Base-by-base conservation (phyloP, 1,140 invertebrate species). In the Tetragnatha versicolor region DNA sequence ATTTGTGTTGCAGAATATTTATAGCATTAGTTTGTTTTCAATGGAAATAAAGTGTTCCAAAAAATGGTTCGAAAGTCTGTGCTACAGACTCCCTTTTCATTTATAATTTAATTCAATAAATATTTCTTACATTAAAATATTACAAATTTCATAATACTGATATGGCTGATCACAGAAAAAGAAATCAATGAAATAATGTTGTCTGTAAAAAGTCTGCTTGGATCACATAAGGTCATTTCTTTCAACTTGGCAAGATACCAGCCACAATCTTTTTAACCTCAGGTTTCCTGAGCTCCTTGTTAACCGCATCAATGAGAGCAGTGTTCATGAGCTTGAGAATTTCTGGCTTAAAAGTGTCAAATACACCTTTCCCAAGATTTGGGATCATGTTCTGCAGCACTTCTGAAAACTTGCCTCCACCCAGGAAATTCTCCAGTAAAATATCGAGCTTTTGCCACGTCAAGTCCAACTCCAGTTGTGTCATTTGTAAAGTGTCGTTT, bases 231-330 rank as follows among this genome's bases (percentile, higher is more conserved):
- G n/a, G n/a, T n/a, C n/a, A n/a, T n/a, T n/a, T n/a, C n/a, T n/a
- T n/a, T n/a, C n/a, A n/a, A 25, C 29, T 29, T 20, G 66, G 69
- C 14, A 80, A 37, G 27, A 80, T 73, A 14, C 72, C 72, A 22
- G 61, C 60, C 51, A 80, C 69, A 31, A 80, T 80, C 2, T 76
- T 47, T 69, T 75, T 60, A 20, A 80, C 79, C 51, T 80, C 65
- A 14, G 79, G 79, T 20, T 76, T 80, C 45, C 17, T 20, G 29
- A 80, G 29, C 29, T 80, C 49, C 9, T 80, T 76, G 45, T 80
- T 80, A 7, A 80, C 58, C 49, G 35, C 63, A 31, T 80, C 47
- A 5, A 60, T 77, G 14, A 80, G 33, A 35, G 72, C 60, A 14
- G 20, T 76, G 33, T 80, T 75, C 31, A 80, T 47, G 0, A 60